phyloP scores from a whole-genome alignment of 1,140 invertebrate genomes.

The Hycleus cichorii region DNA sequence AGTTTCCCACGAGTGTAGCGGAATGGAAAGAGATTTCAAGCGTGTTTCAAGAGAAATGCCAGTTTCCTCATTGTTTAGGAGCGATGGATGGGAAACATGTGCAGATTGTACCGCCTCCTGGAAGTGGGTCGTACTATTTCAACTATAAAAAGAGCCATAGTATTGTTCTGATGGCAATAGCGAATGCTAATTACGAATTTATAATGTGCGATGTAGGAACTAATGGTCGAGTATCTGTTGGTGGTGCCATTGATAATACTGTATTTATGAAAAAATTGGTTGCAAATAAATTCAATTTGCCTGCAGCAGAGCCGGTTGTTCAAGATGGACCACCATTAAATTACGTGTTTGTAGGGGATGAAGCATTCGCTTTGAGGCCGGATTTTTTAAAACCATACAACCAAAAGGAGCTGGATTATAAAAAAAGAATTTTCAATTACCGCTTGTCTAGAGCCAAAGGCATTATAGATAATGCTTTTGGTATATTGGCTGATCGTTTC shows the following conservation, averaged over 20 bases:
- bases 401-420: constrained; percentile 13
- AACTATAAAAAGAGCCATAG: constrained; percentile 34
- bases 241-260: constrained; percentile 33
- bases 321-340: not conserved
- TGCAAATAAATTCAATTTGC: constrained; percentile 24
- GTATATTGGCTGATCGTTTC: constrained; percentile 36
- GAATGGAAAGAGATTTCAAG: constrained; percentile 33
- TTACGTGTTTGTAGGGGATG: not conserved
- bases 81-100: constrained; percentile 37
- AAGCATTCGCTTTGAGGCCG: not conserved
- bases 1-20: constrained; percentile 25
- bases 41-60: constrained; percentile 29
- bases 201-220: constrained; percentile 36
- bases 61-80: constrained; percentile 31
- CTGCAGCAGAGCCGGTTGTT: not conserved
- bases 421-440: constrained; percentile 37
- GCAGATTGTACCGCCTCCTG: constrained; percentile 28
- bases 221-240: constrained; percentile 37
- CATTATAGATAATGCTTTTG: constrained; percentile 40
- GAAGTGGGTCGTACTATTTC: constrained; percentile 31
- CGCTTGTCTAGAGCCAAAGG: constrained; percentile 30
- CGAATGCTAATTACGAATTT: constrained; percentile 40
- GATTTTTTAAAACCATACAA: constrained; percentile 26
- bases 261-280: constrained; percentile 24
- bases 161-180: constrained; percentile 36